phyloP scores from a whole-genome alignment of 2,797 vertebrate genomes.

The Chloroceryle amazona region DNA sequence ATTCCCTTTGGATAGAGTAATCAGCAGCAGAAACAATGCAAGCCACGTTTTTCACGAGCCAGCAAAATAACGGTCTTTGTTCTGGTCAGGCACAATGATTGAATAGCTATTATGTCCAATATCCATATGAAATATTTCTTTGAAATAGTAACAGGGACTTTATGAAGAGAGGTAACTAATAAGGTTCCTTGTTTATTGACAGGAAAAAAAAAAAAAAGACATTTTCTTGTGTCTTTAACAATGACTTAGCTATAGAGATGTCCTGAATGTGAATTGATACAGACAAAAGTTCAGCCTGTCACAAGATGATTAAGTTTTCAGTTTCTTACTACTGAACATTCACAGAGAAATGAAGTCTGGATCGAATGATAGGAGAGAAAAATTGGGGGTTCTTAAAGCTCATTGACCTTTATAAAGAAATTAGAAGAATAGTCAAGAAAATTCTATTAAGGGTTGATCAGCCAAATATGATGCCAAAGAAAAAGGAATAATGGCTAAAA shows the following conservation, averaged over 20 bases:
- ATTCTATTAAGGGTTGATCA: not conserved
- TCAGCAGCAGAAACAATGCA: slow-evolving; percentile 18
- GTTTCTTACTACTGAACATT: not conserved
- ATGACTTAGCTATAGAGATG: not conserved
- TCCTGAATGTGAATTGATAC: not conserved
- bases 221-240: not conserved
- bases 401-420: not conserved
- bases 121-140: not conserved
- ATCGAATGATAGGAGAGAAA: not conserved
- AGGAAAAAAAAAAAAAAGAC: not conserved
- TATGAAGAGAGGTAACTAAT: not conserved
- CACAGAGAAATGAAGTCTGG: not conserved
- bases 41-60: slow-evolving; percentile 11
- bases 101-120: not conserved
- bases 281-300: not conserved
- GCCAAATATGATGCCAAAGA: not conserved
- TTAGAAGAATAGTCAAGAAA: not conserved
- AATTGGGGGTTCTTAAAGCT: not conserved
- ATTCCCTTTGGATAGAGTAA: slow-evolving; percentile 60
- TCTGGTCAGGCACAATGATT: not conserved
- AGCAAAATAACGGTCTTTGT: slow-evolving; percentile 42
- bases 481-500: not conserved
- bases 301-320: not conserved
- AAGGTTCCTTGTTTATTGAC: slow-evolving; percentile 5
- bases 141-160: not conserved